A percentile compares a stretch with the other conserved stretches of the same genome.
Evolutionary conservation across 2,888 invertebrate genomes (phyloP).

Genomic region (Zaprionus obscuricornis): DNA sequence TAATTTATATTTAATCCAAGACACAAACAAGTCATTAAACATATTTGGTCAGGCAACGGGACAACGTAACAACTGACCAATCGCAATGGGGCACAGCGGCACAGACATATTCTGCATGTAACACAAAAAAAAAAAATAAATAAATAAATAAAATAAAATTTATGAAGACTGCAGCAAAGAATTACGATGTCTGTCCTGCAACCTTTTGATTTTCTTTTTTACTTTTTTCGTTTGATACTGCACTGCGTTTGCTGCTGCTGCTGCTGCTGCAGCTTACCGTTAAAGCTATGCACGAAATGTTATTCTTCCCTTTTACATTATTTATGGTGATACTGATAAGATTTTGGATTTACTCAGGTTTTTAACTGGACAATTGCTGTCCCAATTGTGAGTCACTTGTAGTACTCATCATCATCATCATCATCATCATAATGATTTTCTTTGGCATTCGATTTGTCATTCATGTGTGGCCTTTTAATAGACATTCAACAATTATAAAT

Average conservation of each 20-base stretch:
- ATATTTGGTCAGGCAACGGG: conserved; percentile 50
- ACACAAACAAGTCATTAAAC: conserved; percentile 75
- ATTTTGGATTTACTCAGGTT: conserved; percentile 41
- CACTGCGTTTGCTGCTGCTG: neutral
- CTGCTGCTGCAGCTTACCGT: neutral
- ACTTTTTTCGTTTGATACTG: neutral
- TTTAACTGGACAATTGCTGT: conserved; percentile 30
- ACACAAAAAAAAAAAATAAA: no score
- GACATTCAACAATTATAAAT: conserved; percentile 26
- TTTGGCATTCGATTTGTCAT: conserved; percentile 47
- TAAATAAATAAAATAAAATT: conserved; percentile 66
- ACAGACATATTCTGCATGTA: conserved; percentile 59
- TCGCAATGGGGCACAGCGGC: conserved; percentile 15
- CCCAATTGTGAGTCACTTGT: conserved; percentile 57
- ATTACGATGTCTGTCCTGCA: conserved; percentile 41
- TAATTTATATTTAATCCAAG: conserved; percentile 72
- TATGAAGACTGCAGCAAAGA: conserved; percentile 73
- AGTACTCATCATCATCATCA: conserved; percentile 24
- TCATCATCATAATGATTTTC: conserved; percentile 3
- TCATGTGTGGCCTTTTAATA: conserved; percentile 32
- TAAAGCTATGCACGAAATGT: conserved; percentile 4
- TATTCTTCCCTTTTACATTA: conserved; percentile 41
- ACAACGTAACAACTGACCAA: no score
- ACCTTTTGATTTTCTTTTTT: conserved; percentile 2
- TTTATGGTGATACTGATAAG: conserved; percentile 69